These are phyloP conservation scores for Kryptolebias ocellatus DNA, from an alignment of 2,797 vertebrate genomes.

Conservation along the genomic window DNA sequence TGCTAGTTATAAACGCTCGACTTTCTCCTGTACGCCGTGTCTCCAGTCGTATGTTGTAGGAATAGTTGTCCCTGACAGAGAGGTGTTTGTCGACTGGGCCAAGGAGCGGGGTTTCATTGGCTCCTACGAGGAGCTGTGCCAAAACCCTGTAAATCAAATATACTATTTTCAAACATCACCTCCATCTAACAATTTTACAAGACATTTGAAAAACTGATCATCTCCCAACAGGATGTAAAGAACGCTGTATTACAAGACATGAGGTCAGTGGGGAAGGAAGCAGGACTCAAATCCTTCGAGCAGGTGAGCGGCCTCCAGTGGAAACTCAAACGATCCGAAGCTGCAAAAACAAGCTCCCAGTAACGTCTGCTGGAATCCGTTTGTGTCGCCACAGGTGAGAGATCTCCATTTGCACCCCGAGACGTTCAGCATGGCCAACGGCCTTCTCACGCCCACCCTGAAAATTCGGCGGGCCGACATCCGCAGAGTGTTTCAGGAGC, in stretches of 20 bases:
- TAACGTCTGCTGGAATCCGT: neutral
- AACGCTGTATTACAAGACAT: conserved; percentile 81
- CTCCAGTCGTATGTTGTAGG: conserved; percentile 81
- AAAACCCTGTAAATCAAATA: conserved; percentile 77
- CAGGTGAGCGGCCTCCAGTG: conserved; percentile 67
- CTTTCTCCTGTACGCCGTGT: conserved; percentile 6
- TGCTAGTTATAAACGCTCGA: neutral
- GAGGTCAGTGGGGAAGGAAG: conserved; percentile 76
- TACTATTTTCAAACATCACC: neutral
- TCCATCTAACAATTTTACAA: neutral
- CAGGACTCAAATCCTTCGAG: conserved; percentile 84
- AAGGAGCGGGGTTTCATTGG: conserved; percentile 79
- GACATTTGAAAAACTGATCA: neutral
- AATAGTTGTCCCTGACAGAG: conserved; percentile 82
- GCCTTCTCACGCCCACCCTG: conserved; percentile 85
- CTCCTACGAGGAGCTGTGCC: conserved; percentile 81
- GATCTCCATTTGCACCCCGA: conserved; percentile 81
- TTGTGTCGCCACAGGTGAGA: conserved; percentile 71
- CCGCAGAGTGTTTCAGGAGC: conserved; percentile 77
- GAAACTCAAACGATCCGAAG: neutral
- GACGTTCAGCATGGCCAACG: conserved; percentile 82
- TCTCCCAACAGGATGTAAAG: conserved; percentile 76
- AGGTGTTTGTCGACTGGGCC: conserved; percentile 81
- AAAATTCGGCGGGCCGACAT: conserved; percentile 81
- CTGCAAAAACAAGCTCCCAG: neutral